Evolutionary conservation across 1,140 invertebrate genomes (phyloP).

Genomic region (Magallana angulata): DNA sequence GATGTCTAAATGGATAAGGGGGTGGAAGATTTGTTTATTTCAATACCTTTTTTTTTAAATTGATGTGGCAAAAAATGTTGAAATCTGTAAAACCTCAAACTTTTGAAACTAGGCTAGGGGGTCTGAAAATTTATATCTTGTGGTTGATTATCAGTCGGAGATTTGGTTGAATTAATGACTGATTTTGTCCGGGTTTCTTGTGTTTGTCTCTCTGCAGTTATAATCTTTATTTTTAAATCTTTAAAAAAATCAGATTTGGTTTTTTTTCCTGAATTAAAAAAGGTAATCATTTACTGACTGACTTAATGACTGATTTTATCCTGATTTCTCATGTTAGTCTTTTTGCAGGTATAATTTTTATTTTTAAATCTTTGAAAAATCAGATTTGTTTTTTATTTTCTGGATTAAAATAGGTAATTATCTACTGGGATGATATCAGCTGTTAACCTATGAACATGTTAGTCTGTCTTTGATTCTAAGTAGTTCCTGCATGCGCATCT

Average conservation of each 20-base stretch:
- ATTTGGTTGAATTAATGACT: not conserved
- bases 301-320: constrained; percentile 5
- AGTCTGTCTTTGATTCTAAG: not conserved
- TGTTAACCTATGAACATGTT: constrained; percentile 34
- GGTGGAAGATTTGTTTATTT: not conserved
- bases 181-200: constrained; percentile 3
- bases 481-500: not conserved
- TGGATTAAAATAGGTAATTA: constrained; percentile 13
- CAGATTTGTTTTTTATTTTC: not conserved
- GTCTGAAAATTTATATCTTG: not conserved
- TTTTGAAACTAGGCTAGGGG: not conserved
- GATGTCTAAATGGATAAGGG: not conserved
- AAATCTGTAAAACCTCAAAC: constrained; percentile 8
- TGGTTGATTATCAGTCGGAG: not conserved
- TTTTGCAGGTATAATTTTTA: not conserved
- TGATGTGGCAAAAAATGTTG: not conserved
- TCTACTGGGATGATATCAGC: constrained; percentile 11
- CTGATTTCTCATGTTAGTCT: not conserved
- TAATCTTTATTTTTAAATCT: too few relatives aligned
- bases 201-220: not conserved
- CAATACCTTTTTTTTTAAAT: not conserved
- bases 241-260: not conserved
- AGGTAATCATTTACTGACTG: not conserved
- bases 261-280: not conserved
- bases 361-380: constrained; percentile 7